A percentile compares a stretch with the other conserved stretches of the same genome.
These are phyloP conservation scores for Tachysurus fulvidraco DNA, from an alignment of 2,113 vertebrate genomes.

Conservation along the genomic window DNA sequence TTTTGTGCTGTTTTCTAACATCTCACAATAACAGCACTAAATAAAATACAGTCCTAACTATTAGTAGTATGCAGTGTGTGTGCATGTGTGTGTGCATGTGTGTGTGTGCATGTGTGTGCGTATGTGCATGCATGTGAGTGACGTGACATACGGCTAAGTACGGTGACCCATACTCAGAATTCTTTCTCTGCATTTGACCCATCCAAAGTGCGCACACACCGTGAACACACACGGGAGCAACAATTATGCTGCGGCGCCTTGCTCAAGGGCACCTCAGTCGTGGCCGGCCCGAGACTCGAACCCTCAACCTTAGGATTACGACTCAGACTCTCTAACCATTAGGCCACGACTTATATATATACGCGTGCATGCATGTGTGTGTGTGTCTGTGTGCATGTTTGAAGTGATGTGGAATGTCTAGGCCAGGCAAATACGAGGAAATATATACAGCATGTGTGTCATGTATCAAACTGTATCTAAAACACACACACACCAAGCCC, in stretches of 20 bases:
- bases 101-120: conserved; percentile 14
- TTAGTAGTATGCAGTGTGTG: conserved; percentile 1
- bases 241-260: too few relatives aligned
- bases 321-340: too few relatives aligned
- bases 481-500: neutral
- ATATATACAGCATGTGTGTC: conserved; percentile 37
- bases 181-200: too few relatives aligned
- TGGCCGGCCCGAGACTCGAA: too few relatives aligned
- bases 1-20: neutral
- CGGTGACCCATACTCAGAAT: too few relatives aligned
- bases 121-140: conserved; percentile 15
- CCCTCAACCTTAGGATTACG: too few relatives aligned
- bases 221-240: too few relatives aligned
- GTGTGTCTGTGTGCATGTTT: neutral
- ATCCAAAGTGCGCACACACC: too few relatives aligned
- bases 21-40: neutral
- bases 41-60: conserved; percentile 17
- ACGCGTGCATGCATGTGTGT: conserved; percentile 18
- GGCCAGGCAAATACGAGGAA: conserved; percentile 10
- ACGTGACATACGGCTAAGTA: too few relatives aligned
- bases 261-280: too few relatives aligned
- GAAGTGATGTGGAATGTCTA: neutral
- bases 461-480: neutral
- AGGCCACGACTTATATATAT: too few relatives aligned
- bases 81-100: conserved; percentile 17